Percentiles rank a stretch among this genome's conserved stretches.
These are phyloP conservation scores for Drosophila nikananu DNA, from an alignment of 1,140 invertebrate genomes.

Conservation along the genomic window DNA sequence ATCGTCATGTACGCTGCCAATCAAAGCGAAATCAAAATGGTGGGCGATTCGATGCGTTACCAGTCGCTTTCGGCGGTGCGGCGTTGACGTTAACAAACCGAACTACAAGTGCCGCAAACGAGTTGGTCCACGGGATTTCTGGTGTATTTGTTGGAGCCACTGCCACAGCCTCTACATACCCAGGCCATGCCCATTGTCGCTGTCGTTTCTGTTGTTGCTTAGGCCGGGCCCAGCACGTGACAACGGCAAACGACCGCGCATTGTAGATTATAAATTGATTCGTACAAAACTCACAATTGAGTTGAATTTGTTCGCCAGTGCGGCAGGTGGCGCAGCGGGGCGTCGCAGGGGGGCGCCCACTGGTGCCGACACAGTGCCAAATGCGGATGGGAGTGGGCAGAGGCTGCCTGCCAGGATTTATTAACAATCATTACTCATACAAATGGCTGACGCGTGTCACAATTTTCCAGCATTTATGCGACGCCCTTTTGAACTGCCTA, in stretches of 20 bases:
- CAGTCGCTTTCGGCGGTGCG: constrained; percentile 15
- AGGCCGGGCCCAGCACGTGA: constrained; percentile 66
- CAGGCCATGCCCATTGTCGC: not conserved
- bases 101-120: constrained; percentile 74
- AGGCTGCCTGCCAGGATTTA: constrained; percentile 66
- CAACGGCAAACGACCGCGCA: constrained; percentile 65
- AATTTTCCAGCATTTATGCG: constrained; percentile 82
- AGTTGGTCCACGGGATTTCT: constrained; percentile 48
- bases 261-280: constrained; percentile 82
- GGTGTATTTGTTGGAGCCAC: constrained; percentile 19
- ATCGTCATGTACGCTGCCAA: constrained; percentile 76
- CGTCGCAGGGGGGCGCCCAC: constrained; percentile 13
- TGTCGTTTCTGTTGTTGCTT: constrained; percentile 40
- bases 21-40: constrained; percentile 76
- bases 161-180: constrained; percentile 6
- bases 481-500: constrained; percentile 75
- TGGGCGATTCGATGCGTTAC: constrained; percentile 34
- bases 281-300: constrained; percentile 80
- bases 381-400: not conserved
- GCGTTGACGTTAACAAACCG: constrained; percentile 77
- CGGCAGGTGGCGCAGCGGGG: constrained; percentile 42
- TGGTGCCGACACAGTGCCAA: constrained; percentile 5
- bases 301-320: constrained; percentile 70
- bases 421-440: constrained; percentile 84
- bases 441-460: constrained; percentile 83